These are phyloP conservation scores for Falco rusticolus DNA, from an alignment of 2,797 vertebrate genomes.

Conservation along the genomic window DNA sequence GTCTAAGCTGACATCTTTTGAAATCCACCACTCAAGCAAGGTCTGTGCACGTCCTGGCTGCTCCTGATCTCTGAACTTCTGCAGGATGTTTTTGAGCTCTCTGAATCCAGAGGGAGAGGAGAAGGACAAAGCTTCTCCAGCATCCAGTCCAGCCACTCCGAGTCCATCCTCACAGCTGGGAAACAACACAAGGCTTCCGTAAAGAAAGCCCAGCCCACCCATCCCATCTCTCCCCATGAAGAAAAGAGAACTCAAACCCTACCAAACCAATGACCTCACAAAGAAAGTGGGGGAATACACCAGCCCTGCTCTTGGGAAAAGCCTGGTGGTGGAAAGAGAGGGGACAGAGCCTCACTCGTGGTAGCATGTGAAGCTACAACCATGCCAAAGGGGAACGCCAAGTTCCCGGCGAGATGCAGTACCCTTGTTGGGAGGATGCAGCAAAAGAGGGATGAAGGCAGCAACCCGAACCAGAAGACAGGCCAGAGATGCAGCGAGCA, in stretches of 20 bases:
- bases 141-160: background rate
- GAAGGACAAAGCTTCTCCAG: background rate
- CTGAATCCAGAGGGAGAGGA: background rate
- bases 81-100: no score
- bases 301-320: background rate
- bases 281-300: rapidly evolving
- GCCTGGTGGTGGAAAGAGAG: background rate
- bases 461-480: background rate
- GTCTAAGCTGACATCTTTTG: background rate
- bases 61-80: background rate
- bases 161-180: background rate
- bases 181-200: background rate
- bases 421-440: background rate
- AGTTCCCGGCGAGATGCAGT: background rate
- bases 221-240: no score
- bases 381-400: background rate
- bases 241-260: background rate
- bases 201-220: background rate
- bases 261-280: background rate
- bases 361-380: background rate
- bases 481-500: background rate
- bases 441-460: background rate
- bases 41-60: background rate
- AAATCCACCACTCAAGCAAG: background rate
- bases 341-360: background rate